A percentile compares a stretch with the other conserved stretches of the same genome.
phyloP scores from a whole-genome alignment of 2,797 vertebrate genomes.

The Clarias laeviceps region DNA sequence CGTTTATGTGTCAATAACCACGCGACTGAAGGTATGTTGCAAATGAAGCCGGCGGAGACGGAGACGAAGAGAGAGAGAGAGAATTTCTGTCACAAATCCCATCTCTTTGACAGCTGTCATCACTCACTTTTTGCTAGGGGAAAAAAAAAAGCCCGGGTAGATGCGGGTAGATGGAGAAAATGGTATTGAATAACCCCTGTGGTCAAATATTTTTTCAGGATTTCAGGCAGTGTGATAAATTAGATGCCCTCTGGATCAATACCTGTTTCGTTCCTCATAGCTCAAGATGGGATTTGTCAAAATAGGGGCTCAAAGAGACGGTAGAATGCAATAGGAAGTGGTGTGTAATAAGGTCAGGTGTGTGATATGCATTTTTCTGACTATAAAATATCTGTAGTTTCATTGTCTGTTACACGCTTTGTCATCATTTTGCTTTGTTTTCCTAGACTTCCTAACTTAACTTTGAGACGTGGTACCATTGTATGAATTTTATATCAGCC shows the following conservation, averaged over 20 bases:
- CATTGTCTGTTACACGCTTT: background rate
- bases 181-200: conserved; percentile 93
- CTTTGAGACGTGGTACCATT: background rate
- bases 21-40: conserved; percentile 67
- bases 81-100: conserved; percentile 72
- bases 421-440: conserved; percentile 19
- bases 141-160: conserved; percentile 71
- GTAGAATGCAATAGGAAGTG: conserved; percentile 47
- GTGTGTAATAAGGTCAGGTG: conserved; percentile 23
- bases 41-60: conserved; percentile 69
- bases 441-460: background rate
- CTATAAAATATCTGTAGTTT: background rate
- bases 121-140: conserved; percentile 67
- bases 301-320: conserved; percentile 78
- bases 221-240: conserved; percentile 95
- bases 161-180: conserved; percentile 83
- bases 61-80: conserved; percentile 60
- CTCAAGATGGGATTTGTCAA: conserved; percentile 96
- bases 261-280: conserved; percentile 89
- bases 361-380: conserved; percentile 30
- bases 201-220: conserved; percentile 93
- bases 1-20: conserved; percentile 64
- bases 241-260: conserved; percentile 94
- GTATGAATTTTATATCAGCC: conserved; percentile 68
- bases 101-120: conserved; percentile 77